phyloP scores from a whole-genome alignment of 2,888 invertebrate genomes.

The Fissipunctia ypsillon region DNA sequence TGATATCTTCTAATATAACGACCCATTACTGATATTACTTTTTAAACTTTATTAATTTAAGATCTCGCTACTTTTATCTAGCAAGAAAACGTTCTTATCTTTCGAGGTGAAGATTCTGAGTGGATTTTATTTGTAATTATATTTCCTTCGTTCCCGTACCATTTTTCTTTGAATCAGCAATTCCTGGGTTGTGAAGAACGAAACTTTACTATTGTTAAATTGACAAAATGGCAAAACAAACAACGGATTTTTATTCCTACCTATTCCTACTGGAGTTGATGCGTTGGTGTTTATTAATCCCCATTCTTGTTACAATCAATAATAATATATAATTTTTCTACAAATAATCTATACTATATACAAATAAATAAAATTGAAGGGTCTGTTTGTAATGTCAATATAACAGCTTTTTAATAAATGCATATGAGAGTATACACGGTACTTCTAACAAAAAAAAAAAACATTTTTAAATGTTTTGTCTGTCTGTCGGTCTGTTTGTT shows the following conservation, averaged over 20 bases:
- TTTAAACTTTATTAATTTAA: slow-evolving; percentile 9
- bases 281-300: not conserved
- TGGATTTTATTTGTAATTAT: not conserved
- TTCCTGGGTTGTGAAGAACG: not conserved
- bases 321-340: no score
- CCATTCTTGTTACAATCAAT: not conserved
- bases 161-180: not conserved
- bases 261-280: not conserved
- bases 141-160: not conserved
- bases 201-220: not conserved
- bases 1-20: slow-evolving; percentile 52
- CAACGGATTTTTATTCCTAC: not conserved
- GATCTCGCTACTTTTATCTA: slow-evolving; percentile 12
- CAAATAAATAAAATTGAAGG: no score
- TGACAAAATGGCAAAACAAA: not conserved
- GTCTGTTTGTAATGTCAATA: no score
- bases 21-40: slow-evolving; percentile 23
- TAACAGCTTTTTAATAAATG: no score
- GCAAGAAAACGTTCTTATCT: not conserved
- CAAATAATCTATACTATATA: no score
- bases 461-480: no score
- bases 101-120: slow-evolving; percentile 4
- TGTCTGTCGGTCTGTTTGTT: no score
- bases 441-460: no score
- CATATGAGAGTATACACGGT: no score